Percentiles rank a stretch among this genome's conserved stretches.
These are phyloP conservation scores for Apotomis capreana DNA, from an alignment of 2,888 invertebrate species.

Conservation along the genomic window DNA sequence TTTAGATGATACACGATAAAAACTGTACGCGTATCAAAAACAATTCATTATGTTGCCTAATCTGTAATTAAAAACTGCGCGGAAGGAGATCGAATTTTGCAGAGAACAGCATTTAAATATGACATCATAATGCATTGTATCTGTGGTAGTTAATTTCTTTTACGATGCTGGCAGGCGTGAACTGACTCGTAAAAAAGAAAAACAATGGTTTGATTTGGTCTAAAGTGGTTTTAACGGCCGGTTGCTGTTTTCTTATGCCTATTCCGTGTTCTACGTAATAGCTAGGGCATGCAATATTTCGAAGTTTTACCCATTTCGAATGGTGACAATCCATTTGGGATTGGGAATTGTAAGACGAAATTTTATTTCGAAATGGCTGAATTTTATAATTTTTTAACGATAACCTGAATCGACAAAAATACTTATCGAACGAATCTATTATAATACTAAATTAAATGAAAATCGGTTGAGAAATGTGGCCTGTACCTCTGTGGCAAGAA, in stretches of 20 bases:
- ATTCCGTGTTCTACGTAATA: background rate
- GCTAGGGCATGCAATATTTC: background rate
- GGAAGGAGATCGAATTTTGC: slow-evolving; percentile 18
- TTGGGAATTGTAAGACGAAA: too few relatives aligned
- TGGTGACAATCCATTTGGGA: too few relatives aligned
- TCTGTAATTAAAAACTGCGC: slow-evolving; percentile 19
- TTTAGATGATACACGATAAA: slow-evolving; percentile 26
- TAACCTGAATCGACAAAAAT: too few relatives aligned
- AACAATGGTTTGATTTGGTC: slow-evolving; percentile 9
- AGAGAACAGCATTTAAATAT: slow-evolving; percentile 30
- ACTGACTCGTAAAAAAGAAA: slow-evolving; percentile 16
- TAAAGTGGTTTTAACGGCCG: background rate
- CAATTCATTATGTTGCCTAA: slow-evolving; percentile 23
- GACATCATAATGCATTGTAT: slow-evolving; percentile 35
- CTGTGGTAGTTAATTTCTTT: slow-evolving; percentile 23
- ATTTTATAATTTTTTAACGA: too few relatives aligned
- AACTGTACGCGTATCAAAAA: slow-evolving; percentile 27
- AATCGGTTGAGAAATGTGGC: too few relatives aligned
- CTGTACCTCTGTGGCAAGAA: too few relatives aligned
- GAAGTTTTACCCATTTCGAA: too few relatives aligned
- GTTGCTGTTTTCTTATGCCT: background rate
- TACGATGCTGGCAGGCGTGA: slow-evolving; percentile 19
- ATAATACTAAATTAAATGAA: too few relatives aligned
- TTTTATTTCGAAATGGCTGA: too few relatives aligned
- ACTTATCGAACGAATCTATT: too few relatives aligned